Evolutionary conservation across 2,113 vertebrate genomes (phyloP), one percentile per base, ranked within the genome.

Genomic region (Oryzias celebensis): DNA sequence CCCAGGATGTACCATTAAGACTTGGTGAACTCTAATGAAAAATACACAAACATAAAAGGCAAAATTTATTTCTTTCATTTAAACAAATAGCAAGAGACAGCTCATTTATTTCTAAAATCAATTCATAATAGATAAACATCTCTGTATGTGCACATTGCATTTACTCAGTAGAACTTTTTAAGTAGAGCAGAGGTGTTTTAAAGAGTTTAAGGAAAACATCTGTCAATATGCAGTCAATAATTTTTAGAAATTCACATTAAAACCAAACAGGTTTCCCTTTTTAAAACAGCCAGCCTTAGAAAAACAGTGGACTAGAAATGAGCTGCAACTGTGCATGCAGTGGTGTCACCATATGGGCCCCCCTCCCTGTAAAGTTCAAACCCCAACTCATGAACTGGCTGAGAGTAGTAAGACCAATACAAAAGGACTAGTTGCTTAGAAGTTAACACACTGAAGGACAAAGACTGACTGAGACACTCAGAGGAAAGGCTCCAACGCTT

Each of bases 11-110:
- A n/a, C n/a, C 8, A 15, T 18, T 7, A 44, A 43, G 23, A 41
- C 3, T 20, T 41, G 3, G 14, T 14, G 36, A 41, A 22, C 18
- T 10, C 23, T 45, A 15, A 26, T 7, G 4, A 26, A 7, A 5
- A 53, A 63, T 26, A 44, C 17, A 23, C 52, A 23, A 42, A 26
- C 12, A 73, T 68, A 58, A 81, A 83, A 93, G 92, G 88, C 78
- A 76, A 77, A 79, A 88, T n/a, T 75, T 84, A 84, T 90, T 86
- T 91, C 92, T 92, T 92, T 68, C 84, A 67, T 87, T 85, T 87
- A 81, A 78, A 89, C 87, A 91, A 82, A 87, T 63, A 75, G 66
- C 36, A 5, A 79, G 63, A 65, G 57, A 78, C 67, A 76, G 69
- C 65, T 82, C 64, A 73, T 71, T 82, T 77, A 60, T 83, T 87